Evolutionary conservation across 2,888 invertebrate genomes (phyloP), one percentile per base, ranked within the genome.

Genomic region (Rugalucina vietnamica): DNA sequence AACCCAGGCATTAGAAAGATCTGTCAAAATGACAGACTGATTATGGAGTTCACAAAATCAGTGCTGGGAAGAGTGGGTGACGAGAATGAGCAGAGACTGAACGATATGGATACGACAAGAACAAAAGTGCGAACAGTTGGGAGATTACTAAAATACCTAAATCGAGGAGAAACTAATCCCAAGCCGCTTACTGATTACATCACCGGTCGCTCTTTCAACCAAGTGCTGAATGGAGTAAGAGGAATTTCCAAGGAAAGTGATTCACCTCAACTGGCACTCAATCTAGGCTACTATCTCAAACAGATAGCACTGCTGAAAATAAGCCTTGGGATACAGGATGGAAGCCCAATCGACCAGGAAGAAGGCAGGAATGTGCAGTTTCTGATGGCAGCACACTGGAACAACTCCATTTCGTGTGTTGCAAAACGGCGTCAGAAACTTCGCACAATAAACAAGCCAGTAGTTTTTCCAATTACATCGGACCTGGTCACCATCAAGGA

Each of bases 61-160:
- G 5, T 84, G 10, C 5, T 76, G 18, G 49, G 76, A 8, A 69
- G 75, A 14, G 21, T 81, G n/a, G 84, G 81, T 0, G 65, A 60
- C 24, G 43, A 8, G 18, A 57, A 76, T 8, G 81, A 84, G 32
- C 84, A 84, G 65, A 75, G 84, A 54, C 29, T 71, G 29, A 84
- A 84, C 69, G 79, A 84, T 39, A 10, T 73, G 5, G 76, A 81
- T 36, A 84, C 71, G 72, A 65, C 72, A 0, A 12, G 84, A 75
- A 81, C 84, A 32, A 81, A 84, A 54, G 32, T 81, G 2, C 24
- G 84, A 60, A 65, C 69, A 27, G 79, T 79, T 18, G 79, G 72
- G 2, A 37, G 79, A 36, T 36, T 83, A 12, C 24, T 83, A 27
- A 70, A 72, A 50, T 27, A 79, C n/a, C 39, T 83, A 4, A 75